These are phyloP conservation scores for Acipenser ruthenus DNA, from an alignment of 2,797 vertebrate genomes.

Conservation along the genomic window DNA sequence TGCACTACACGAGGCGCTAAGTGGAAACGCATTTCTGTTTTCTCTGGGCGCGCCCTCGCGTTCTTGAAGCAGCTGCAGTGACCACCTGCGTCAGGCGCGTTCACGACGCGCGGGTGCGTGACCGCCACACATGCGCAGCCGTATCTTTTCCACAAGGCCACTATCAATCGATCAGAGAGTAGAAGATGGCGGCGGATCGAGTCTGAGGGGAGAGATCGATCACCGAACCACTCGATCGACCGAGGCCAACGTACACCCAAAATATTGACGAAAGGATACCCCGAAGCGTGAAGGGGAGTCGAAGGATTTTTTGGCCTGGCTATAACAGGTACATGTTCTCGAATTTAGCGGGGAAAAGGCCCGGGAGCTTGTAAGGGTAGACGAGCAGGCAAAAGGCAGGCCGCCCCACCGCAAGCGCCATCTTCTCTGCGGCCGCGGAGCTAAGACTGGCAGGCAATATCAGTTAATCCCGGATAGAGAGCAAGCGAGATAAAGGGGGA, in stretches of 20 bases:
- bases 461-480: constrained; percentile 70
- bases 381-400: constrained; percentile 2
- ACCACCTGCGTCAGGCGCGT: neutral
- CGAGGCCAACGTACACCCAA: constrained; percentile 22
- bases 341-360: neutral
- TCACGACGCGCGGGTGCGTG: neutral
- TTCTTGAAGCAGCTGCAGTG: constrained; percentile 4
- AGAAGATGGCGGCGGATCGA: constrained; percentile 62
- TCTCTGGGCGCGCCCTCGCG: constrained; percentile 27
- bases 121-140: constrained; percentile 22
- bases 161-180: constrained; percentile 77
- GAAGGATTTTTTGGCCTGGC: neutral
- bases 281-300: neutral
- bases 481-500: constrained; percentile 57
- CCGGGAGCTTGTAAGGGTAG: constrained; percentile 24
- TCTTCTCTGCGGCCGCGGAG: constrained; percentile 39
- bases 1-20: too few species aligned
- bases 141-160: constrained; percentile 44
- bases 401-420: constrained; percentile 37
- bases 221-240: constrained; percentile 69
- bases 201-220: constrained; percentile 54
- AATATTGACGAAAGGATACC: constrained; percentile 8
- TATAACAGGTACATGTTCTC: constrained; percentile 26
- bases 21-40: neutral
- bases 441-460: constrained; percentile 52